Conservation (phyloP, 2,113 vertebrate genomes). For the Psephotus haematonotus region DNA sequence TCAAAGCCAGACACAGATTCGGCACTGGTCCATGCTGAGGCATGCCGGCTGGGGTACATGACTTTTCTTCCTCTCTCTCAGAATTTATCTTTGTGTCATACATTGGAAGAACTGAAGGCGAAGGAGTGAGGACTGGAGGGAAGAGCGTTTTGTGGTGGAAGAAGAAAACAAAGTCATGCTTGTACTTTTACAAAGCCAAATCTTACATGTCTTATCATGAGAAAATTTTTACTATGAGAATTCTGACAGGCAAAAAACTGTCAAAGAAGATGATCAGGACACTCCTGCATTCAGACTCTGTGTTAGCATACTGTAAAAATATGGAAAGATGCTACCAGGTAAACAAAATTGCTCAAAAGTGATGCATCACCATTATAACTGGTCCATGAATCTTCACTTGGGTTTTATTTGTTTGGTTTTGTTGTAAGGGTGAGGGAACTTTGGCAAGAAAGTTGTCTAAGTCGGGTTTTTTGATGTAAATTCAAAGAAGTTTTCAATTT, state of each 20-base stretch:
- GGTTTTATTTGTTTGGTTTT: neutral
- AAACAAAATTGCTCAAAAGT: constrained; percentile 32
- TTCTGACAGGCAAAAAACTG: neutral
- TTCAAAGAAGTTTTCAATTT: constrained; percentile 16
- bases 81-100: constrained; percentile 44
- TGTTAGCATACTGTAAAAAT: constrained; percentile 45
- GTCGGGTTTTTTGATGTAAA: neutral
- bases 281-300: constrained; percentile 16
- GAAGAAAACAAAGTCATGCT: constrained; percentile 56
- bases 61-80: constrained; percentile 28
- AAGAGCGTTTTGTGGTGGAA: constrained; percentile 19
- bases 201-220: constrained; percentile 49
- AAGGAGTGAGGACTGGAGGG: constrained; percentile 2
- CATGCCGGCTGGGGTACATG: constrained; percentile 18
- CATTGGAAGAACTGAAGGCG: constrained; percentile 28
- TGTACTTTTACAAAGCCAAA: constrained; percentile 29
- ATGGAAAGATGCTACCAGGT: constrained; percentile 3
- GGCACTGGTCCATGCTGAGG: constrained; percentile 28
- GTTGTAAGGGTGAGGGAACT: neutral
- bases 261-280: constrained; percentile 32
- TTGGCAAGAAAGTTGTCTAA: neutral
- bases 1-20: constrained; percentile 43
- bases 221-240: constrained; percentile 21
- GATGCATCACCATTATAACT: constrained; percentile 7
- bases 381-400: neutral